Evolutionary conservation across 2,888 invertebrate species (phyloP), one percentile per base, ranked within the genome.

Genomic region (Acleris emargana): DNA sequence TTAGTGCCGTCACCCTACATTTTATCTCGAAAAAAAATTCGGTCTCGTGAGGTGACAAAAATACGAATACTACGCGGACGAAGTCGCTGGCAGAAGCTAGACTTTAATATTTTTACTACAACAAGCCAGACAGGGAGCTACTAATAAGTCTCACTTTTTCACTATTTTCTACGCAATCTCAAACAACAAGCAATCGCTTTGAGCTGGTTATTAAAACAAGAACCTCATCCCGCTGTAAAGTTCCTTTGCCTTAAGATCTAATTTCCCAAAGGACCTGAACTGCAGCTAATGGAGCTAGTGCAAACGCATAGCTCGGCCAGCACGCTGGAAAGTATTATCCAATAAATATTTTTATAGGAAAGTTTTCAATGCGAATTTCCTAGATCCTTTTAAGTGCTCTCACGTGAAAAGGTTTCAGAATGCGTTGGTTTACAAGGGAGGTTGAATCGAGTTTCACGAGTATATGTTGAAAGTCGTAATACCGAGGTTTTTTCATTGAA

Each of bases 241-340:
- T 42, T 54, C 42, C 16, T 42, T 32, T 42, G 42, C 20, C 38
- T 42, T 17, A 54, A 54, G 42, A 42, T 20, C 20, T 54, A 42
- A 54, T 54, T 54, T 54, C 54, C 54, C 54, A 38, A 9, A 16
- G 54, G 54, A 22, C 20, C 20, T 42, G 16, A 49, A 42, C 54
- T 54, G 20, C 18, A 42, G 32, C 38, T 54, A 54, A 42, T 42
- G 32, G 53, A 54, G 38, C 20, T 13, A n/a, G 54, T 53, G 38
- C 38, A 22, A 42, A 54, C 54, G 42, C 20, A 51, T 49, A 25
- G 51, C 25, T 17, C 28, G n/a, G 13, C 22, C 16, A 13, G 38
- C 5, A 11, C 9, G 32, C 53, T 38, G 53, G 6, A 32, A 53
- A 42, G 54, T 42, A 42, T 42, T 54, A 54, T 54, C 25, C n/a